A percentile compares a stretch with the other conserved stretches of the same genome.
Conservation (phyloP, 2,888 invertebrate species). For the Nephrotoma guestfalica region DNA sequence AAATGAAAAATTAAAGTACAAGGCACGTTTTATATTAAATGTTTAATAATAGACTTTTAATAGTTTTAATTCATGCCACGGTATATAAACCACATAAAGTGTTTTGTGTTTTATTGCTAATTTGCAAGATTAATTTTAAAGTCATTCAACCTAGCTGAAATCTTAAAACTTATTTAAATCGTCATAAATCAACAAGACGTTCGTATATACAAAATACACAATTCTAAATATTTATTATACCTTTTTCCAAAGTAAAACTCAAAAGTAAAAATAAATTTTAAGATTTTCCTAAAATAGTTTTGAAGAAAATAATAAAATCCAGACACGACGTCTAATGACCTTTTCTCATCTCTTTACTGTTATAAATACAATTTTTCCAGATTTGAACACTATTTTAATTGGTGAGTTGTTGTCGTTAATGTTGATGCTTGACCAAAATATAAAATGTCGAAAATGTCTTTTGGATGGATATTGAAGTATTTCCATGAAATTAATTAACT, state of each 20-base stretch:
- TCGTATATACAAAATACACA: not conserved
- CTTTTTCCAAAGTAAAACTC: not conserved
- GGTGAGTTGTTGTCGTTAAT: not conserved
- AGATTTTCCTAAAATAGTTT: not conserved
- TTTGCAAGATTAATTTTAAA: not conserved
- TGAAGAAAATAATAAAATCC: not conserved
- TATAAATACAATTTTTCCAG: not conserved
- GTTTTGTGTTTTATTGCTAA: not conserved
- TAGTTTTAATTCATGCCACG: not conserved
- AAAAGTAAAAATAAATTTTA: not conserved
- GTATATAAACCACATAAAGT: not conserved
- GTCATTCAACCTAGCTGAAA: not conserved
- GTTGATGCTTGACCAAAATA: not conserved
- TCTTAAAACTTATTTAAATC: not conserved
- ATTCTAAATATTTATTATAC: not conserved
- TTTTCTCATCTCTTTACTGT: not conserved
- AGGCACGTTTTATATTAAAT: not conserved
- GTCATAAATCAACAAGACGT: not conserved
- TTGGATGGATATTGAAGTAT: not conserved
- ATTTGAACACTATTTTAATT: not conserved
- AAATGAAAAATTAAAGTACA: no score
- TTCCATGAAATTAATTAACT: not conserved
- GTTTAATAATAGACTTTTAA: not conserved
- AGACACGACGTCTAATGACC: not conserved
- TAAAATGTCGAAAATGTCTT: not conserved